A percentile compares a stretch with the other conserved stretches of the same genome.
Conservation (phyloP, 1,140 invertebrate genomes). For the Drosophila takahashii region DNA sequence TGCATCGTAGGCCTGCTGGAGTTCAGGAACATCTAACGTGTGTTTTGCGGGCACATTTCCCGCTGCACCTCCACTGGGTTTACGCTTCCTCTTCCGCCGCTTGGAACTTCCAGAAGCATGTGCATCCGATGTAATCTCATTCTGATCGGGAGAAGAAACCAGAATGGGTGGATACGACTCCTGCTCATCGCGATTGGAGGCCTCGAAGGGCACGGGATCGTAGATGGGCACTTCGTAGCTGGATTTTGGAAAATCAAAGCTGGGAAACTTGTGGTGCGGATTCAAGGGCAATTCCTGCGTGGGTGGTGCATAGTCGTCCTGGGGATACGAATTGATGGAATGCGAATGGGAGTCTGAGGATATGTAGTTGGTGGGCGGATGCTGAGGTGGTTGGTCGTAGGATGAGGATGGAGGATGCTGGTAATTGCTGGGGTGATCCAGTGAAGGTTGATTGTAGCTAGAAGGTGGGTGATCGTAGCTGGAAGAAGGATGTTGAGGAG, state of each 20-base stretch:
- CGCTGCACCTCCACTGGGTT: constrained; percentile 15
- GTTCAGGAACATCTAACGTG: constrained; percentile 71
- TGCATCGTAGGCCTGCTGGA: constrained; percentile 74
- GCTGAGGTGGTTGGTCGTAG: constrained; percentile 27
- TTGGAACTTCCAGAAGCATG: constrained; percentile 61
- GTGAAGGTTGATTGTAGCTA: constrained; percentile 4
- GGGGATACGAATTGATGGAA: constrained; percentile 48
- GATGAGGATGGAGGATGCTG: neutral
- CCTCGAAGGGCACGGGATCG: constrained; percentile 78
- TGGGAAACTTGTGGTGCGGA: constrained; percentile 66
- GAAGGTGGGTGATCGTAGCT: constrained; percentile 3
- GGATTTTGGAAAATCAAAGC: constrained; percentile 79
- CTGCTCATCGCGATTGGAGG: constrained; percentile 68
- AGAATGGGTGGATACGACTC: constrained; percentile 72
- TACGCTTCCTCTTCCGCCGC: constrained; percentile 53
- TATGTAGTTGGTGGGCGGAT: constrained; percentile 20
- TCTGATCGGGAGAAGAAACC: constrained; percentile 13
- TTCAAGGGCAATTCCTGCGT: constrained; percentile 71
- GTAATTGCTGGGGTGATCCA: too few species aligned
- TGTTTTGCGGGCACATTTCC: constrained; percentile 58
- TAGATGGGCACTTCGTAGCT: constrained; percentile 84
- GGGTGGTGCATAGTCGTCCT: constrained; percentile 62
- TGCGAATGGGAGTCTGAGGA: constrained; percentile 27
- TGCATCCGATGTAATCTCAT: constrained; percentile 46
- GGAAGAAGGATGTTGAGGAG: constrained; percentile 4